Percentiles rank a stretch among this genome's conserved stretches.
Evolutionary conservation across 2,797 vertebrate genomes (phyloP).

Genomic region (Arremon aurantiirostris): DNA sequence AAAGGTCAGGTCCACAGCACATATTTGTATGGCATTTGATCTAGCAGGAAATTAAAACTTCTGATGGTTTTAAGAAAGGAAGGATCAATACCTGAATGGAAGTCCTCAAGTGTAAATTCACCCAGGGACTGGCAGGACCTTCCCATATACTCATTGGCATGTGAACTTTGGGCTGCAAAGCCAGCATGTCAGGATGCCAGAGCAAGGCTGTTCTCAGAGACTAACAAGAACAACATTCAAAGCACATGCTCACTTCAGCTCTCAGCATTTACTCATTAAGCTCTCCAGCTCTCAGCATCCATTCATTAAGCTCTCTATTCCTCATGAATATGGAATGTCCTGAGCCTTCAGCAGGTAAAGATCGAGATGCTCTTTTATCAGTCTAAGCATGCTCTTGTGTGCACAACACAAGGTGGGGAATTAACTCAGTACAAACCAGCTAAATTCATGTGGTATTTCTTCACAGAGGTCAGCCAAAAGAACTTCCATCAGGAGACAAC

Average conservation of each 20-base stretch:
- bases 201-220: neutral
- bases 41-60: neutral
- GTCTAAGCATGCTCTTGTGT: neutral
- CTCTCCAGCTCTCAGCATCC: neutral
- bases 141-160: neutral
- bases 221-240: neutral
- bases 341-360: neutral
- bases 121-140: neutral
- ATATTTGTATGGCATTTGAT: neutral
- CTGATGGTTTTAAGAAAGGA: neutral
- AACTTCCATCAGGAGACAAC: neutral
- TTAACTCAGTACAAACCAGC: neutral
- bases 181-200: neutral
- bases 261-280: slow-evolving; percentile 33
- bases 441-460: neutral
- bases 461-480: neutral
- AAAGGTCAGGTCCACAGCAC: slow-evolving; percentile 13
- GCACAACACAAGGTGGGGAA: neutral
- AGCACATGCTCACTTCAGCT: neutral
- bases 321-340: neutral
- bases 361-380: neutral
- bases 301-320: neutral
- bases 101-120: neutral
- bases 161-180: neutral
- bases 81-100: neutral